Percentiles rank a stretch among this genome's conserved stretches.
Conservation (phyloP, 1,140 invertebrate genomes). For the Lethrus apterus region DNA sequence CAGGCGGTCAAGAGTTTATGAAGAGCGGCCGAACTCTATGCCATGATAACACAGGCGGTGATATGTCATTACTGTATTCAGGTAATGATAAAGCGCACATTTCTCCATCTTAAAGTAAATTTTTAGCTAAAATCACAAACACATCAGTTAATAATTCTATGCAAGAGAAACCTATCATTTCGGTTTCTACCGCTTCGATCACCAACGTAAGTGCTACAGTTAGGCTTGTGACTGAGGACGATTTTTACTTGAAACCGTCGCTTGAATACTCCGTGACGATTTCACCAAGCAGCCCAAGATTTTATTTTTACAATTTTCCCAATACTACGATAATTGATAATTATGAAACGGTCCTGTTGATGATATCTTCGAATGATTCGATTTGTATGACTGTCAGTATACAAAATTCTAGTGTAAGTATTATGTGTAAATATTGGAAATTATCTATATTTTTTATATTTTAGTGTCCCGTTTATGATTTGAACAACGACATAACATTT, state of each 20-base stretch:
- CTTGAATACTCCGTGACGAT: slow-evolving; percentile 38
- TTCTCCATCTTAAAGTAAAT: neutral
- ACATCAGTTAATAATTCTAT: slow-evolving; percentile 12
- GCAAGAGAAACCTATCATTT: slow-evolving; percentile 50
- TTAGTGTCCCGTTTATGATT: slow-evolving; percentile 70
- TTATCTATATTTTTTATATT: slow-evolving; percentile 4
- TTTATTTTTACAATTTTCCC: slow-evolving; percentile 44
- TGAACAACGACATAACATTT: slow-evolving; percentile 62
- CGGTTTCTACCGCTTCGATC: slow-evolving; percentile 51
- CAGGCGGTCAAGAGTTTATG: slow-evolving; percentile 45
- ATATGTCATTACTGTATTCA: neutral
- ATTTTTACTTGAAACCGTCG: slow-evolving; percentile 50
- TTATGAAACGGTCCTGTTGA: slow-evolving; percentile 55
- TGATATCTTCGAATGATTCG: slow-evolving; percentile 55
- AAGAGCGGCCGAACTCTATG: slow-evolving; percentile 53
- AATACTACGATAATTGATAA: slow-evolving; percentile 30
- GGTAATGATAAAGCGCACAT: neutral
- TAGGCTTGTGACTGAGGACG: slow-evolving; percentile 44
- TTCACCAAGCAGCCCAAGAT: slow-evolving; percentile 44
- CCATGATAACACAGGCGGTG: neutral
- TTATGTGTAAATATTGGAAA: slow-evolving; percentile 4
- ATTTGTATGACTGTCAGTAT: slow-evolving; percentile 66
- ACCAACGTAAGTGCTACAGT: slow-evolving; percentile 46
- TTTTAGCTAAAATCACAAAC: neutral
- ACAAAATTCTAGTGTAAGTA: slow-evolving; percentile 62